Base-by-base conservation (phyloP, 2,797 vertebrate species). In the Synaphobranchus kaupii region DNA sequence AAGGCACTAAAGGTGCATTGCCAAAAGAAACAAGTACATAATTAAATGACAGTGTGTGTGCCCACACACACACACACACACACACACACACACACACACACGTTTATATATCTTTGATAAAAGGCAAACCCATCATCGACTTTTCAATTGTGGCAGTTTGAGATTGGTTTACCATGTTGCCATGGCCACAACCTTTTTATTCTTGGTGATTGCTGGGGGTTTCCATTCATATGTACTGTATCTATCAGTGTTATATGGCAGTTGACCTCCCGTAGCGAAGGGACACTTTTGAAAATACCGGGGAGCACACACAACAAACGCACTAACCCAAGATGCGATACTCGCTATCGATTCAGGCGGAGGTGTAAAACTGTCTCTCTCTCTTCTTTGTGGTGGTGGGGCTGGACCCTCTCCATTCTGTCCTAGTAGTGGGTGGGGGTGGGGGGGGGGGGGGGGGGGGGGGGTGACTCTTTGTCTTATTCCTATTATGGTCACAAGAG, bases 31-130 rank as follows among this genome's bases (percentile, higher is more conserved):
- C 47, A 7, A 73, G 25, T 13, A 12, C 47, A 81, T 50, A 1
- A 8, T 20, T 20, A 47, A 25, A 48, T n/a, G 71, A 34, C 85
- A 80, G 66, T 87, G 25, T 22, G 2, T 56, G 83, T 3, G 54
- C 81, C 84, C 60, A 44, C 86, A 68, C 86, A 83, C 66, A 87
- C 71, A 81, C 44, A 87, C 58, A 76, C 25, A 84, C 20, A 28
- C 28, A 68, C 80, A 54, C 56, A 58, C 4, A 58, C 56, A 58
- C 56, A 58, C 56, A 13, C 56, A 25, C 22, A n/a, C 13, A 71
- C 31, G 31, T 12, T 28, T 71, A 31, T 31, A 28, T 71, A 12
- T 71, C 12, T 31, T 12, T 71, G 39, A 78, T 20, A 78, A 78
- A 34, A 44, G 73, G 5, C 15, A 8, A 78, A 78, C 73, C 39